Evolutionary conservation across 2,113 vertebrate species (phyloP).

Genomic region (Ovis canadensis): DNA sequence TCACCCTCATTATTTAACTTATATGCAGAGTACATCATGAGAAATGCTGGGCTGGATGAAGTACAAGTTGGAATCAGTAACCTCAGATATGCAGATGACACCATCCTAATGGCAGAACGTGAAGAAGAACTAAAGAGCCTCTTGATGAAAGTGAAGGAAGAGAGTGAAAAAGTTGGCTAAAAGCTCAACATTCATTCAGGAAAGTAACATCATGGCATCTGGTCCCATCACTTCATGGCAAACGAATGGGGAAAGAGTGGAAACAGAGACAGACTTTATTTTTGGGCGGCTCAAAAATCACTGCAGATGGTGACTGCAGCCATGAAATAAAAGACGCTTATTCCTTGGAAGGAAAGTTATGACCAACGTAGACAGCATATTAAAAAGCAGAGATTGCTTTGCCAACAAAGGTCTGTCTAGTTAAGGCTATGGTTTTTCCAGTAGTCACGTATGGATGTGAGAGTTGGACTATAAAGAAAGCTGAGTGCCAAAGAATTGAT

Average conservation of each 20-base stretch:
- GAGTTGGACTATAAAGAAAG: not conserved
- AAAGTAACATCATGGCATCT: not conserved
- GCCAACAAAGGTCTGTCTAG: not conserved
- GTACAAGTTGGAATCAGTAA: not conserved
- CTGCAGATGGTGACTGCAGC: not conserved
- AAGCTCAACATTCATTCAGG: not conserved
- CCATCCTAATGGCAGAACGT: not conserved
- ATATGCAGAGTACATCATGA: not conserved
- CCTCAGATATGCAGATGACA: not conserved
- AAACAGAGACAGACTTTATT: not conserved
- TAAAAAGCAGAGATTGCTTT: not conserved
- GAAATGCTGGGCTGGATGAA: not conserved
- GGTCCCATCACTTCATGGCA: not conserved
- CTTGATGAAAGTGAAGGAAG: not conserved
- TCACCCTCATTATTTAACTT: not conserved
- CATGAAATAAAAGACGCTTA: not conserved
- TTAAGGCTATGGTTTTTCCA: not conserved
- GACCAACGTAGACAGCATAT: not conserved
- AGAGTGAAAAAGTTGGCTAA: not conserved
- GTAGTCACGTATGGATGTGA: not conserved
- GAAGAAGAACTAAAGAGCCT: not conserved
- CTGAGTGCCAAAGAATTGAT: not conserved
- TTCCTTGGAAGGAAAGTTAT: not conserved
- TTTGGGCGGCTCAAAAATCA: not conserved
- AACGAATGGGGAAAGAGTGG: not conserved